These are phyloP conservation scores for Icerya purchasi DNA, from an alignment of 2,888 invertebrate species.

Conservation along the genomic window DNA sequence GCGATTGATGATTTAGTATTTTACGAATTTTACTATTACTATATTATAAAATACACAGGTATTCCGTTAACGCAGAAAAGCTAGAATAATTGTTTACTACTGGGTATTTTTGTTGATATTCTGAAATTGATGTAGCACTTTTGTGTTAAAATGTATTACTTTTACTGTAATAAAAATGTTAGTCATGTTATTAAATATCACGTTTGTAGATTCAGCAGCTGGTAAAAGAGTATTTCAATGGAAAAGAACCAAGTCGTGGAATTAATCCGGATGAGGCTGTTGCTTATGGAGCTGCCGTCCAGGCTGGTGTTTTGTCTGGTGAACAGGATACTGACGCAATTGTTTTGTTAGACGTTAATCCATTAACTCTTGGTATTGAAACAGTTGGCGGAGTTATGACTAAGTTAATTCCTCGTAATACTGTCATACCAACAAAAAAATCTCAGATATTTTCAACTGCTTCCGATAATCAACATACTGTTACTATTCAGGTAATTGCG, in stretches of 20 bases:
- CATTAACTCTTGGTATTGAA: slow-evolving; percentile 97
- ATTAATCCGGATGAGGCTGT: slow-evolving; percentile 99
- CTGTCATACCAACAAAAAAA: slow-evolving; percentile 97
- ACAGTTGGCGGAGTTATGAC: slow-evolving; percentile 99
- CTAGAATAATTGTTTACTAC: too few species aligned
- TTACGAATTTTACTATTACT: too few species aligned
- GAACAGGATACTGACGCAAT: slow-evolving; percentile 94
- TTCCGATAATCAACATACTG: slow-evolving; percentile 95
- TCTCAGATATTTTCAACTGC: slow-evolving; percentile 98
- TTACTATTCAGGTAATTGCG: slow-evolving; percentile 60
- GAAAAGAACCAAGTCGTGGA: slow-evolving; percentile 92
- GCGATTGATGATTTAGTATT: too few species aligned
- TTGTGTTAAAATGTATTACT: too few species aligned
- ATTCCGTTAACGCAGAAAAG: too few species aligned
- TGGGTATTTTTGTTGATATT: too few species aligned
- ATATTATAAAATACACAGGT: too few species aligned
- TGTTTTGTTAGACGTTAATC: slow-evolving; percentile 91
- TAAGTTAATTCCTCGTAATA: slow-evolving; percentile 90
- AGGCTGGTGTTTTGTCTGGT: slow-evolving; percentile 91
- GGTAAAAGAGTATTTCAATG: slow-evolving; percentile 86
- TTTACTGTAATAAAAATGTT: too few species aligned
- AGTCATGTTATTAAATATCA: too few species aligned
- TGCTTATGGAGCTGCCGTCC: slow-evolving; percentile 94
- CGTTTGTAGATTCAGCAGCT: slow-evolving; percentile 44
- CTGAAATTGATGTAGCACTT: too few species aligned